Conservation (phyloP, 2,888 invertebrate species). For the Punctoribates punctum region DNA sequence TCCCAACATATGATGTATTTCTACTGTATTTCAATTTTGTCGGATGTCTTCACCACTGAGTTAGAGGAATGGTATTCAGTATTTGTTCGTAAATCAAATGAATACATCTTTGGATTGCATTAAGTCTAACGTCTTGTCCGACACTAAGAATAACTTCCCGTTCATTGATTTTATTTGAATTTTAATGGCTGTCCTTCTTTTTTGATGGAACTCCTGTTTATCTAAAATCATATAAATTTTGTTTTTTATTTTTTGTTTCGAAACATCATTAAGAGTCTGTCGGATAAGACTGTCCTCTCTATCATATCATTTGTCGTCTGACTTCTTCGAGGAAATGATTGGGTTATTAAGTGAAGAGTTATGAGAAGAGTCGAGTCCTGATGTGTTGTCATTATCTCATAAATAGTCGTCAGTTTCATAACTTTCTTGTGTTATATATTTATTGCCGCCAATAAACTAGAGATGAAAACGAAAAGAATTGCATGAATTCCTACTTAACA, state of each 20-base stretch:
- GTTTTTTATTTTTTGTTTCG: neutral
- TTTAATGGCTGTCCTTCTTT: neutral
- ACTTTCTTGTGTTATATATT: neutral
- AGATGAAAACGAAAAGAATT: conserved; percentile 1
- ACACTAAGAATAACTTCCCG: too few species aligned
- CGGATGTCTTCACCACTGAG: too few species aligned
- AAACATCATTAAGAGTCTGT: neutral
- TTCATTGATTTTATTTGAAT: neutral
- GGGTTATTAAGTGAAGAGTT: conserved; percentile 13
- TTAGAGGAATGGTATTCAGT: too few species aligned
- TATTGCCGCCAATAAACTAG: conserved; percentile 7
- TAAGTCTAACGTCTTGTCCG: too few species aligned
- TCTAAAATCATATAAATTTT: neutral
- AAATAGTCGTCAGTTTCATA: conserved; percentile 22
- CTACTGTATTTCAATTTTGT: neutral
- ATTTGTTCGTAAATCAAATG: too few species aligned
- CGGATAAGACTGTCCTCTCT: neutral
- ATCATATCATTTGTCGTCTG: neutral
- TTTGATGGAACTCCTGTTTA: neutral
- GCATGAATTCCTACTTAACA: neutral
- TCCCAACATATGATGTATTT: neutral
- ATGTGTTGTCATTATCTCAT: conserved; percentile 20
- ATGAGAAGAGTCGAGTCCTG: conserved; percentile 1
- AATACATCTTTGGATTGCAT: too few species aligned
- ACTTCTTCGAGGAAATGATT: neutral